Evolutionary conservation across 30 jellyfish, hydroid and myxozoan species (phyloP), one percentile per base, ranked within the genome.

Genomic region (Haliclystus octoradiatus): DNA sequence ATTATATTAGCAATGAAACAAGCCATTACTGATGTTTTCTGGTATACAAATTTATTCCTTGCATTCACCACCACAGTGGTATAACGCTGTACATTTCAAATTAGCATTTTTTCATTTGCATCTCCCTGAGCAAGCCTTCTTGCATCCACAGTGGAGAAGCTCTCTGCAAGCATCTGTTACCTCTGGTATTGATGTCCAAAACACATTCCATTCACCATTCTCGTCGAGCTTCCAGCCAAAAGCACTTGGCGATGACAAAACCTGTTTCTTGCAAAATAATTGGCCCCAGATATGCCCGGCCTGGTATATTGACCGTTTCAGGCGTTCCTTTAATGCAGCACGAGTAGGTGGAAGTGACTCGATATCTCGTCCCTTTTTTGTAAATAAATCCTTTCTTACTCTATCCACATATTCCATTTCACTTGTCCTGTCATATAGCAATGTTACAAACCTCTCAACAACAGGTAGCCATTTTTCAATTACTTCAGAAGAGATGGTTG

Each of bases 81-180:
- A 40, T 40, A 40, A 19, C 57, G 57, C 9, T 5, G 57, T 40
- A 19, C 57, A 40, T 19, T 40, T 40, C 57, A 40, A 40, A 19
- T 9, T 19, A 40, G 57, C 57, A 15, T 71, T 73, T 47, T 31
- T 34, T 77, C 86, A 65, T 51, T 66, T 75, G 65, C 88, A 75
- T 66, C 81, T 47, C 0, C 49, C 26, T 15, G 80, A 25, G 30
- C 88, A 75, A 30, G 1, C 25, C 25, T 2, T 47, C 53, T 32
- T 75, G 73, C 88, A 75, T 29, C 80, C 76, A 34, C 88, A 76
- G 47, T 52, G 50, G 2, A 75, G 60, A 7, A 75, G 86, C 66
- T 75, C 72, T n/a, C 28, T 19, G 66, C 80, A 75, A 27, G 28
- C 66, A 40, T 35, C 31, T 34, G 72, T 30, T 15, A 79, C 73